Conservation (phyloP, 2,888 invertebrate species). For the Ornithoptera priamus region DNA sequence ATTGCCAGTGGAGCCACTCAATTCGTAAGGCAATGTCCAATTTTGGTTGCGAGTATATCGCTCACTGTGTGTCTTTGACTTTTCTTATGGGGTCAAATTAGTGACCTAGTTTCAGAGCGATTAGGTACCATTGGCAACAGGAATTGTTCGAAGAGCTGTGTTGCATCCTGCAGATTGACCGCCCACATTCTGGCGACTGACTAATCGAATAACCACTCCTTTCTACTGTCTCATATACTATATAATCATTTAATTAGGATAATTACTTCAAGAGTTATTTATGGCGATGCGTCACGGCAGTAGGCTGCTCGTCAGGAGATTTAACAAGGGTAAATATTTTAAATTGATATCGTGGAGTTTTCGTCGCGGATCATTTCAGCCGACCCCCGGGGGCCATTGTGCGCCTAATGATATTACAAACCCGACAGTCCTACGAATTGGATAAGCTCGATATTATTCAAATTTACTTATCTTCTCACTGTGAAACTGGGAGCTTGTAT, state of each 20-base stretch:
- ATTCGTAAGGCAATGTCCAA: no score
- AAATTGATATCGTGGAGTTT: slow-evolving; percentile 67
- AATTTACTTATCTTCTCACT: slow-evolving; percentile 52
- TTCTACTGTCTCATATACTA: neutral
- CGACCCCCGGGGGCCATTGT: slow-evolving; percentile 52
- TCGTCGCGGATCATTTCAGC: slow-evolving; percentile 67
- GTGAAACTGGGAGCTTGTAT: slow-evolving; percentile 44
- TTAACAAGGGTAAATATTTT: slow-evolving; percentile 64
- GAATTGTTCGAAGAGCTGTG: no score
- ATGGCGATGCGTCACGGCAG: slow-evolving; percentile 42
- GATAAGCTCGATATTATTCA: slow-evolving; percentile 58
- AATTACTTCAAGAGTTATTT: slow-evolving; percentile 34
- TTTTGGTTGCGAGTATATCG: no score
- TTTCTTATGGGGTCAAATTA: no score
- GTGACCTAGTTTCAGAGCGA: no score
- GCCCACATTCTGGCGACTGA: no score
- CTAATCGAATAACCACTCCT: no score
- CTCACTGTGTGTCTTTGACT: no score
- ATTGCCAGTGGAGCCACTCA: no score
- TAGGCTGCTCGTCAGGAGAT: slow-evolving; percentile 53
- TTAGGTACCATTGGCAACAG: no score
- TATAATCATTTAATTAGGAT: slow-evolving; percentile 10
- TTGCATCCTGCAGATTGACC: no score
- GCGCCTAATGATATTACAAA: slow-evolving; percentile 63
- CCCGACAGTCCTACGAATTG: slow-evolving; percentile 50